Conservation (phyloP, 2,888 invertebrate genomes). For the Drosophila affinis region DNA sequence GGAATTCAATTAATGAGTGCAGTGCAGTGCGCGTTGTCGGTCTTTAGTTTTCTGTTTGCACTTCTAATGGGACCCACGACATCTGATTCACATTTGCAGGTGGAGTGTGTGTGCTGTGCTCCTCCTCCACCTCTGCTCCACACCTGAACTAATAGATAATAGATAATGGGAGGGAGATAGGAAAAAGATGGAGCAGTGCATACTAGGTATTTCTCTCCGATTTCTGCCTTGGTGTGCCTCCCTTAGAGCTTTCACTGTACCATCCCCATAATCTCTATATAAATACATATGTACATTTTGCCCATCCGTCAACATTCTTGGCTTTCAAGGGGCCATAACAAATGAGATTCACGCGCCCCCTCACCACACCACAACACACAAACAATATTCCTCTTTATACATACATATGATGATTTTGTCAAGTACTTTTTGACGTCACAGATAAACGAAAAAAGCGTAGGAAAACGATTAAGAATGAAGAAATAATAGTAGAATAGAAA, state of each 20-base stretch:
- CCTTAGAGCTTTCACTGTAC: neutral
- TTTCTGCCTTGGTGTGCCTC: neutral
- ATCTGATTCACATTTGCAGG: conserved; percentile 44
- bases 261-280: neutral
- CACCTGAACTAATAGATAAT: neutral
- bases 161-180: conserved; percentile 3
- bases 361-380: conserved; percentile 8
- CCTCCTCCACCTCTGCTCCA: neutral
- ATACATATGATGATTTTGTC: neutral
- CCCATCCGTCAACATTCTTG: conserved; percentile 15
- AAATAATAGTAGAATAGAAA: neutral
- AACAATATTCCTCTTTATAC: neutral
- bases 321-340: conserved; percentile 42
- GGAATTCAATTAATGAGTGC: conserved; percentile 55
- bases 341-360: conserved; percentile 62
- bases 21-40: conserved; percentile 26
- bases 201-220: neutral
- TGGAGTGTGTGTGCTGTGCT: neutral
- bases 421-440: conserved; percentile 38
- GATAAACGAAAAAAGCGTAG: conserved; percentile 32
- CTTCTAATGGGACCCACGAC: conserved; percentile 57
- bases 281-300: neutral
- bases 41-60: conserved; percentile 49
- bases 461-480: neutral
- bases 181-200: too few species aligned